Conservation (phyloP, 1,140 invertebrate genomes). For the Oppia nitens region DNA sequence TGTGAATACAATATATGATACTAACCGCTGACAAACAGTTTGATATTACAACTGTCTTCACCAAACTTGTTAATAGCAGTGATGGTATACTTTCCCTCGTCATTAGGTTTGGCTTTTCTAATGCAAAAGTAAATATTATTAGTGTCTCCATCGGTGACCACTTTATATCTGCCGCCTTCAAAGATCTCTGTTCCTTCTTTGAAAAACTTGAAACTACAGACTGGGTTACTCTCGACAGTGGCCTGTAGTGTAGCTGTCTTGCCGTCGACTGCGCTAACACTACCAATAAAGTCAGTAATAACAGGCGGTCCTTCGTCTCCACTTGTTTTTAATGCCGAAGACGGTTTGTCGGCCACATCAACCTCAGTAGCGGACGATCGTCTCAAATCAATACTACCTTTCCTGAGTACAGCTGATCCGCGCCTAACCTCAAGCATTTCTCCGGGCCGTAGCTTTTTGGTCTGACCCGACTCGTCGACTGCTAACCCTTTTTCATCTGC, state of each 20-base stretch:
- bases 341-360: slow-evolving; percentile 75
- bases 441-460: slow-evolving; percentile 24
- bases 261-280: slow-evolving; percentile 82
- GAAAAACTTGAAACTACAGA: slow-evolving; percentile 87
- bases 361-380: slow-evolving; percentile 13
- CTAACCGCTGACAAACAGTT: slow-evolving; percentile 85
- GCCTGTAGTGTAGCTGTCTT: slow-evolving; percentile 70
- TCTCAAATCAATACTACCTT: slow-evolving; percentile 16
- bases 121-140: slow-evolving; percentile 83
- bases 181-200: slow-evolving; percentile 77
- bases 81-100: slow-evolving; percentile 92
- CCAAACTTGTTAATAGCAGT: slow-evolving; percentile 81
- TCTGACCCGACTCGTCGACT: slow-evolving; percentile 23
- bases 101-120: slow-evolving; percentile 83
- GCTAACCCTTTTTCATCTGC: slow-evolving; percentile 45
- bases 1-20: not conserved
- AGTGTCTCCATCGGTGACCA: slow-evolving; percentile 68
- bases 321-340: slow-evolving; percentile 58
- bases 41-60: slow-evolving; percentile 82
- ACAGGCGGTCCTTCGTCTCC: slow-evolving; percentile 49
- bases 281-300: slow-evolving; percentile 75
- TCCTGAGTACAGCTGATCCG: not conserved
- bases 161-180: slow-evolving; percentile 80
- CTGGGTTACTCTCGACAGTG: slow-evolving; percentile 73
- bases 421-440: slow-evolving; percentile 25